Percentiles rank a stretch among this genome's conserved stretches.
phyloP scores from a whole-genome alignment of 92 coral and sea anemone genomes.

The Paramuricea clavata region DNA sequence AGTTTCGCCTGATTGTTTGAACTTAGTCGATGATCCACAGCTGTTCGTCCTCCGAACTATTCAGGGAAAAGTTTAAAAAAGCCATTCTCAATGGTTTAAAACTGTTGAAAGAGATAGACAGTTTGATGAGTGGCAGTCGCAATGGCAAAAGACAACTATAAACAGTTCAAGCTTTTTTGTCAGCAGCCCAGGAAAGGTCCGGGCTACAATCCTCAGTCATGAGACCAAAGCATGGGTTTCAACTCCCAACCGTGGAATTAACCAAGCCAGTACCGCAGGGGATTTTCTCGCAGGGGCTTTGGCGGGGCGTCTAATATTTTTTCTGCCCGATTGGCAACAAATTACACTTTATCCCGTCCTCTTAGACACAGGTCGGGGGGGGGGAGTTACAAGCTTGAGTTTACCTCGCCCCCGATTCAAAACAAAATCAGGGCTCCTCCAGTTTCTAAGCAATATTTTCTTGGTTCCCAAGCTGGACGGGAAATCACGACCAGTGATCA shows the following conservation, averaged over 20 bases:
- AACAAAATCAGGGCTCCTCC: too few relatives aligned
- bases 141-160: conserved; percentile 2
- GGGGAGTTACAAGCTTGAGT: conserved; percentile 1
- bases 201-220: conserved; percentile 36
- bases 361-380: not conserved
- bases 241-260: not conserved
- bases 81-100: not conserved
- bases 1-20: not conserved
- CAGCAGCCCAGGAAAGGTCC: conserved; percentile 45
- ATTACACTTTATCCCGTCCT: not conserved
- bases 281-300: not conserved
- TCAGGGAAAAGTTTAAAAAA: conserved; percentile 2
- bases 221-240: not conserved
- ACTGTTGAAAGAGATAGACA: conserved; percentile 1
- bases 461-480: too few relatives aligned
- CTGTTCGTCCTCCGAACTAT: not conserved
- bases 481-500: too few relatives aligned
- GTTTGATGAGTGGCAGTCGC: not conserved
- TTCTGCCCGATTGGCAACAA: conserved; percentile 11
- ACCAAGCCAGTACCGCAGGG: conserved; percentile 20
- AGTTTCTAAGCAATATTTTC: too few relatives aligned
- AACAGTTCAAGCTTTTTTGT: conserved; percentile 14
- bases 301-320: not conserved
- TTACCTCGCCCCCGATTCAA: too few relatives aligned
- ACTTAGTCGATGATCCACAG: not conserved